Evolutionary conservation across 2,888 invertebrate genomes (phyloP), one percentile per base, ranked within the genome.

Genomic region (Ophioninae sp.): DNA sequence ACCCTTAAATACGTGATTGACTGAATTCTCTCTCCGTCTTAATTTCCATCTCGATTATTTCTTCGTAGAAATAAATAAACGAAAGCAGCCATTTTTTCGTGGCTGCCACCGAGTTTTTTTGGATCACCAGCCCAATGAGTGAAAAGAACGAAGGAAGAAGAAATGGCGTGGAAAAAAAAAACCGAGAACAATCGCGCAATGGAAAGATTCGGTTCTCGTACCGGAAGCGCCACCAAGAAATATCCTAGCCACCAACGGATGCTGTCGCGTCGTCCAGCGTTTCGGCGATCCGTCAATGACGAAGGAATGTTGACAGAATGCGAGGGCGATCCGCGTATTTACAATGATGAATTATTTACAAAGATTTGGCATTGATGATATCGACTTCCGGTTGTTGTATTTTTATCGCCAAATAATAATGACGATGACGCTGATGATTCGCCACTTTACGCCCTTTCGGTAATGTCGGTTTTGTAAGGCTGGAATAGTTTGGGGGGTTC

Each of bases 401-500:
- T 30, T 30, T 30, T 30, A 30, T 30, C 30, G 2, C 30, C 30
- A 30, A 30, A 30, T 30, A 30, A 30, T 30, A 1, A 30, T 3
- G 30, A 30, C 3, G 30, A 30, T 30, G 30, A 30, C 3, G 30
- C 1, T 30, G 30, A 30, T 30, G 30, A 50, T 13, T 10, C 13
- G 50, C 5, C 13, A 41, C 10, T 59, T 87, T 90, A 92, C 81
- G 89, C 90, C 59, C 90, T 91, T 61, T 92, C 91, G 7, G 89
- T 50, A 44, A 91, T 88, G 72, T 95, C 95, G 70, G 94, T 94
- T 89, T 96, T 96, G 93, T 96, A 96, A 0, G 96, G 96, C 91
- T 96, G 96, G 91, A 96, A 96, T 37, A 96, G 93, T 90, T 96
- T 96, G 0, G 96, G 96, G 37, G 89, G 90, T n/a, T 91, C 89